phyloP scores from a whole-genome alignment of 2,113 vertebrate genomes.

The Cyanoramphus novaezelandiae region DNA sequence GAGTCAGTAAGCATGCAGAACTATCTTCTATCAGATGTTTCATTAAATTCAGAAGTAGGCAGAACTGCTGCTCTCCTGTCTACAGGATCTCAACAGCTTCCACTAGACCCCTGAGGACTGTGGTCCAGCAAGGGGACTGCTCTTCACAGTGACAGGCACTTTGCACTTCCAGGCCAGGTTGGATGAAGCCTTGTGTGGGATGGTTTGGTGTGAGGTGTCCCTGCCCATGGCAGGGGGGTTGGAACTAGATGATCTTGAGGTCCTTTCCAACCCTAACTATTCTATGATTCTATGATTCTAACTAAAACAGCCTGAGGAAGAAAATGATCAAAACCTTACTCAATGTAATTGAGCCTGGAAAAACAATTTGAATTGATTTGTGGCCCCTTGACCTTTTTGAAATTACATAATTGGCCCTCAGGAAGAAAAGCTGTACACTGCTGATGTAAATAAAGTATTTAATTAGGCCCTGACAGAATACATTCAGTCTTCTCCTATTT shows the following conservation, averaged over 20 bases:
- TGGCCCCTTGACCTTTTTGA: background rate
- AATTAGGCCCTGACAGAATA: conserved; percentile 3
- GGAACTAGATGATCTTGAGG: too few relatives aligned
- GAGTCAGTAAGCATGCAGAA: background rate
- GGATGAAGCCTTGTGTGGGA: too few relatives aligned
- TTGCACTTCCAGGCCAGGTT: background rate
- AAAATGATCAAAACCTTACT: background rate
- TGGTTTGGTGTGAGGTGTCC: too few relatives aligned
- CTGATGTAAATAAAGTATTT: conserved; percentile 8
- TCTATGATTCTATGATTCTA: background rate
- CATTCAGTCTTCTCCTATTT: background rate
- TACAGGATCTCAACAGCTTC: background rate
- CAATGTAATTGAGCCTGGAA: background rate
- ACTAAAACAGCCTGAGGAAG: background rate
- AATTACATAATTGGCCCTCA: background rate
- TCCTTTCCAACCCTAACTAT: too few relatives aligned
- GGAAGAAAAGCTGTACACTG: background rate
- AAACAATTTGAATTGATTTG: conserved; percentile 26
- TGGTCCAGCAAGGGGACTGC: background rate
- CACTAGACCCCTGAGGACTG: background rate
- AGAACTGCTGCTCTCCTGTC: background rate
- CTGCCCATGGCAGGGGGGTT: too few relatives aligned
- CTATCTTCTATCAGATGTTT: background rate
- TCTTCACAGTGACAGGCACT: background rate
- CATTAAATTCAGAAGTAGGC: background rate